Percentiles rank a stretch among this genome's conserved stretches.
phyloP scores from a whole-genome alignment of 64 coral and sea anemone genomes.

The Exaiptasia diaphana region DNA sequence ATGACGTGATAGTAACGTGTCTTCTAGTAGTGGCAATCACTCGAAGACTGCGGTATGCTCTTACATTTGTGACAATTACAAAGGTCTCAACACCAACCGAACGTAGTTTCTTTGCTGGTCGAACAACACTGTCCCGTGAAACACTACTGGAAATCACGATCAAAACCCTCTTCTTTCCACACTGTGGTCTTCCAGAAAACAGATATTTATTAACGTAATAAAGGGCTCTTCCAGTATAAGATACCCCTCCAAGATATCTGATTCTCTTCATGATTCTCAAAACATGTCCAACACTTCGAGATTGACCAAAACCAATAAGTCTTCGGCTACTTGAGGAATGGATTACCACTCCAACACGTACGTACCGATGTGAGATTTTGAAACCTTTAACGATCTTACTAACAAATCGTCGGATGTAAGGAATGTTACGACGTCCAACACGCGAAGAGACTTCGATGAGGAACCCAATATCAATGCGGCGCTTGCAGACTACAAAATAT shows the following conservation, averaged over 20 bases:
- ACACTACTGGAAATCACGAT: constrained; percentile 13
- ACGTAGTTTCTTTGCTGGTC: background rate
- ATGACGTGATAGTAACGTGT: background rate
- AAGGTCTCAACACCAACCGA: constrained; percentile 29
- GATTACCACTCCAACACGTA: background rate
- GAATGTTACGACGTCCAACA: background rate
- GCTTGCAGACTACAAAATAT: background rate
- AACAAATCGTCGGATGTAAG: background rate
- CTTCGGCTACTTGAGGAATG: background rate
- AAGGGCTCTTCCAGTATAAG: constrained; percentile 17
- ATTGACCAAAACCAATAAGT: constrained; percentile 2
- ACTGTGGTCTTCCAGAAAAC: constrained; percentile 14
- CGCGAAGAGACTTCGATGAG: background rate
- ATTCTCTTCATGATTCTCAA: background rate
- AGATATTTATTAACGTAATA: constrained; percentile 36
- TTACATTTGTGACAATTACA: background rate
- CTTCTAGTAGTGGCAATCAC: background rate
- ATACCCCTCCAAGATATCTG: constrained; percentile 3
- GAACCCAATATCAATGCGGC: background rate
- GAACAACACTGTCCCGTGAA: constrained; percentile 26
- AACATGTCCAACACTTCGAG: background rate
- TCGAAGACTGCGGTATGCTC: background rate
- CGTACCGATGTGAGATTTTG: background rate
- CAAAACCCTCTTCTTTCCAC: constrained; percentile 52
- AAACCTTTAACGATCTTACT: background rate